These are phyloP conservation scores for Sylvia borin DNA, from an alignment of 2,797 vertebrate genomes.

Conservation along the genomic window DNA sequence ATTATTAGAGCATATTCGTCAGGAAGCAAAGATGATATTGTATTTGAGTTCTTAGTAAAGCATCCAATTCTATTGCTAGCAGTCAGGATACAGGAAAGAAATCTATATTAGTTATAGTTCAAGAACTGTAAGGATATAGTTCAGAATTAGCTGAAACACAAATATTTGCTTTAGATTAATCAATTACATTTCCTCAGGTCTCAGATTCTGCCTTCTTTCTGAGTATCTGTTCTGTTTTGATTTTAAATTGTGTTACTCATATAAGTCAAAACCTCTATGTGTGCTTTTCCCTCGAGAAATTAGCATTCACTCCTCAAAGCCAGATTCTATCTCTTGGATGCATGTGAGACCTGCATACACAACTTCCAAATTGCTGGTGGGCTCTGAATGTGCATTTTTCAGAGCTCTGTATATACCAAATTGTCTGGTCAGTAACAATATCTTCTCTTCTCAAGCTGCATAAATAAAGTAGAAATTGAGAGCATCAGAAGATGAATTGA, in stretches of 20 bases:
- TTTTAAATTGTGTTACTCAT: background rate
- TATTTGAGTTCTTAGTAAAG: background rate
- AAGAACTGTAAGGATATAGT: background rate
- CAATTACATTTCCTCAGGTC: background rate
- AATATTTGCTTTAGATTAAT: background rate
- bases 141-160: background rate
- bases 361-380: background rate
- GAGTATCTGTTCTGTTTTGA: background rate
- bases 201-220: background rate
- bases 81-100: background rate
- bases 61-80: background rate
- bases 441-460: background rate
- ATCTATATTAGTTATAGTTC: background rate
- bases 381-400: background rate
- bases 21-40: background rate
- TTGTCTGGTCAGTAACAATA: conserved; percentile 8
- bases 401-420: background rate
- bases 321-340: background rate
- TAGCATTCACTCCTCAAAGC: conserved; percentile 14
- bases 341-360: background rate
- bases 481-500: background rate
- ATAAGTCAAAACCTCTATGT: background rate
- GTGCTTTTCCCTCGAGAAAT: background rate
- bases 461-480: conserved; percentile 27
- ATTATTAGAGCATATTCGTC: background rate